Base-by-base conservation (phyloP, 2,113 vertebrate species). In the Carassius carassius region DNA sequence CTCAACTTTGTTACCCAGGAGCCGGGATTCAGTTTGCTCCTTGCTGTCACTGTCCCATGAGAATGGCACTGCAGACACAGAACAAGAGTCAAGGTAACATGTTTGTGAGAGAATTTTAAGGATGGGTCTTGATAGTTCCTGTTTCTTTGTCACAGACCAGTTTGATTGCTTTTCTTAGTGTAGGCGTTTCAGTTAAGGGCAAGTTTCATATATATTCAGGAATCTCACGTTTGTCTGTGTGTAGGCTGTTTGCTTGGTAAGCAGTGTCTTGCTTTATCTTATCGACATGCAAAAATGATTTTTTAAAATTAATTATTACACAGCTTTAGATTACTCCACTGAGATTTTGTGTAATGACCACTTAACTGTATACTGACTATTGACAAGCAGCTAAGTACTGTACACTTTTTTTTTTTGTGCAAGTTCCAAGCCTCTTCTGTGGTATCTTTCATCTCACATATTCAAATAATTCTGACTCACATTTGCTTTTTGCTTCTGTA, bases 1-100 rank as follows among this genome's bases (percentile, higher is more conserved):
- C 0, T 94, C 94, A 11, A 92, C 93, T 8, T 88, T 94, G 76
- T 90, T 94, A 63, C 91, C 93, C 51, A 86, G 92, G 25, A 65
- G 85, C 21, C 77, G 89, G 84, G 92, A 92, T 69, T 89, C 91
- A 13, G 47, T 85, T 54, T 84, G 23, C 60, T 87, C 86, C 44
- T 47, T 91, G 58, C 89, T 86, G 14, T 3, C 87, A 1, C 89
- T 32, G 72, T 93, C 93, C 82, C 89, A 87, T 74, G 91, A 90
- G 86, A 91, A 91, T 16, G 92, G 93, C 29, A 85, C 89, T 0
- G 44, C 89, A 82, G 91, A 92, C 8, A 29, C 56, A 6, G 69
- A 77, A 72, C 41, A 81, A 0, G 32, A 29, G 6, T 58, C 73
- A 84, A 91, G 91, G 92, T 93, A 81, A 87, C 13, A 5, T 11